These are phyloP conservation scores for Lichenostomus cassidix DNA, from an alignment of 2,113 vertebrate species.

Conservation along the genomic window DNA sequence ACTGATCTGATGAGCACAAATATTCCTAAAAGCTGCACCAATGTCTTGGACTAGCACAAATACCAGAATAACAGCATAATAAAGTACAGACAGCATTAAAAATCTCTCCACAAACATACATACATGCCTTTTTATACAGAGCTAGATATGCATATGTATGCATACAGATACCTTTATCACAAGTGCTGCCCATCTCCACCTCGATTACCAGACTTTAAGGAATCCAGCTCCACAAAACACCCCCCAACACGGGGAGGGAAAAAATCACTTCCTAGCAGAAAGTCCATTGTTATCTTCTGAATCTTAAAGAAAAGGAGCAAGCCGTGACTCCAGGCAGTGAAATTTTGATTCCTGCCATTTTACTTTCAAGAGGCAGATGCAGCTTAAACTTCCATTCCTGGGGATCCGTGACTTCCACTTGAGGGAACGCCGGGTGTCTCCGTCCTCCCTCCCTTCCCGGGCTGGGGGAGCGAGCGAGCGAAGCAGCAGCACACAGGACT, in stretches of 20 bases:
- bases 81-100: neutral
- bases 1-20: constrained; percentile 9
- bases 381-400: constrained; percentile 70
- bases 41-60: neutral
- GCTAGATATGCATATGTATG: neutral
- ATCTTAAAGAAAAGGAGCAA: constrained; percentile 55
- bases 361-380: constrained; percentile 62
- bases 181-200: constrained; percentile 94
- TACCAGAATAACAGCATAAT: neutral
- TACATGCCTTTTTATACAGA: neutral
- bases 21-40: constrained; percentile 22
- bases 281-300: constrained; percentile 73
- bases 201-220: constrained; percentile 72
- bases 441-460: constrained; percentile 66
- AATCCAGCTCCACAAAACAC: constrained; percentile 74
- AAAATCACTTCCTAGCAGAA: constrained; percentile 70
- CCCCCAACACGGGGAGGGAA: constrained; percentile 54
- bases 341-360: constrained; percentile 69
- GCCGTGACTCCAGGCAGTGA: constrained; percentile 63
- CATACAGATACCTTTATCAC: constrained; percentile 89
- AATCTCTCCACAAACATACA: constrained; percentile 6
- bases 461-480: constrained; percentile 53
- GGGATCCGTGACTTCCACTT: constrained; percentile 72
- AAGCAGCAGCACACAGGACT: constrained; percentile 72
- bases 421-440: constrained; percentile 55